Evolutionary conservation across 2,888 invertebrate species (phyloP), one percentile per base, ranked within the genome.

Genomic region (Cordilura impudica): DNA sequence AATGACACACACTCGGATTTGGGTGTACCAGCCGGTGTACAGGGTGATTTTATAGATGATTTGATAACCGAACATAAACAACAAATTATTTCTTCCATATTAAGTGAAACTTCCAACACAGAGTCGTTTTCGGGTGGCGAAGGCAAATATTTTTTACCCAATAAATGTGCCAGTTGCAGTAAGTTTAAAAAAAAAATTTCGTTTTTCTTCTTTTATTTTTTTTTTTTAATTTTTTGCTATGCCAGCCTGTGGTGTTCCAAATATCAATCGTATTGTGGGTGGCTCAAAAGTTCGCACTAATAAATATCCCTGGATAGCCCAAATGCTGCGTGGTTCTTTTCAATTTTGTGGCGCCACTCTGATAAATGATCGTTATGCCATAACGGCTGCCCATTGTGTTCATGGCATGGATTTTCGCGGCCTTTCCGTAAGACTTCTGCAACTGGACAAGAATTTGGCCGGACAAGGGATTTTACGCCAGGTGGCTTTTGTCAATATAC

Each of bases 281-380:
- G 89, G 89, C 39, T 83, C 83, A 43, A 83, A 83, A 29, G 88
- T 89, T 53, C 86, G 84, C 45, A 82, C 83, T 69, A 89, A 89
- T 78, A 89, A 89, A 81, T 89, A 88, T 81, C 89, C 89, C 6
- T 89, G 89, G 89, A 89, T 88, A 18, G 88, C 86, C 0, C 89
- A 89, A 77, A 82, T 89, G 54, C 63, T 87, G 2, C 84, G 83
- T 56, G 83, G 80, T 2, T 58, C 81, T 4, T 82, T 84, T 16
- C 85, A 88, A 21, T 89, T 86, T 74, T 89, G 89, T 61, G 89
- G 88, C 39, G 89, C 88, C 74, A 84, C 89, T 26, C 80, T 89
- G 73, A 89, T 89, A 73, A 89, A 88, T 56, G 88, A 89, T 85
- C 88, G 87, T 14, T 88, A 89, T 71, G 84, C 88, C 12, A 69